These are phyloP conservation scores for Helobdella robusta DNA, from an alignment of 2,888 invertebrate genomes.

Conservation along the genomic window DNA sequence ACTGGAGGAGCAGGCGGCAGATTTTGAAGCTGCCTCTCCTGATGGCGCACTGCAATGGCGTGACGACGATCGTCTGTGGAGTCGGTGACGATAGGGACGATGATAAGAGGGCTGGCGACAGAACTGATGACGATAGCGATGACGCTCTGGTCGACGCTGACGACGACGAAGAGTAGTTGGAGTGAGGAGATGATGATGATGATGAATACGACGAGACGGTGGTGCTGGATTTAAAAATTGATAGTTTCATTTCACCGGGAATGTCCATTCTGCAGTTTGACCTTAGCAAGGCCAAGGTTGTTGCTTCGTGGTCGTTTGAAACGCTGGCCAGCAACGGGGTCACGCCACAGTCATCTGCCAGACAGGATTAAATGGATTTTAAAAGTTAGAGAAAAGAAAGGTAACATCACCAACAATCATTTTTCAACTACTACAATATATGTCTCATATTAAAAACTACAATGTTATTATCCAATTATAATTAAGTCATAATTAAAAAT, in stretches of 20 bases:
- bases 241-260: conserved; percentile 25
- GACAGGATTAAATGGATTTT: not conserved
- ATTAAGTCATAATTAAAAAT: not conserved
- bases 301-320: conserved; percentile 8
- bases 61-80: too few species aligned
- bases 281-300: conserved; percentile 16
- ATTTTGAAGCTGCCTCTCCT: conserved; percentile 22
- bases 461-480: not conserved
- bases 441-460: not conserved
- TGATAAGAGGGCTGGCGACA: too few species aligned
- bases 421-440: not conserved
- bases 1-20: conserved; percentile 26
- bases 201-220: not conserved
- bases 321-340: conserved; percentile 26
- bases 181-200: not conserved
- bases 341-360: conserved; percentile 16
- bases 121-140: too few species aligned
- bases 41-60: conserved; percentile 30
- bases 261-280: conserved; percentile 24
- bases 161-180: not conserved
- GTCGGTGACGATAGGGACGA: too few species aligned
- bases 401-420: not conserved
- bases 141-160: too few species aligned
- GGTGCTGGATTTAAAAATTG: not conserved
- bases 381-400: conserved; percentile 8